Conservation (phyloP, 2,797 vertebrate genomes). For the Esox lucius region DNA sequence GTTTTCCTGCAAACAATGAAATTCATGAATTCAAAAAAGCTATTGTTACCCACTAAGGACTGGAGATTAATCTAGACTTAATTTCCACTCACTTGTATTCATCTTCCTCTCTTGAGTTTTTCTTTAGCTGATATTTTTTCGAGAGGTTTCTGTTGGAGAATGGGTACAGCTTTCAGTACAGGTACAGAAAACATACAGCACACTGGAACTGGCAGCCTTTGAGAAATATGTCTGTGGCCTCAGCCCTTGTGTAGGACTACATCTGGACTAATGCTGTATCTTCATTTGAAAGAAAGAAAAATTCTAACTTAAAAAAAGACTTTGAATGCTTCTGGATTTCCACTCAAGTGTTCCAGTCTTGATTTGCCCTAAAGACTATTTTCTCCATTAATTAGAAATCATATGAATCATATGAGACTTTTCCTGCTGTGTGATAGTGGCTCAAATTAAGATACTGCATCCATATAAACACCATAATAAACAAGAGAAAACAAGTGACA, state of each 20-base stretch:
- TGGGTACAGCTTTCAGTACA: not conserved
- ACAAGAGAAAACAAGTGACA: not conserved
- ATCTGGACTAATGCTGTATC: not conserved
- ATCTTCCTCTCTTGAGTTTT: conserved; percentile 92
- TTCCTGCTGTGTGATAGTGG: too few relatives aligned
- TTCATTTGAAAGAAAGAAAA: too few relatives aligned
- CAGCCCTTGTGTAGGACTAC: not conserved
- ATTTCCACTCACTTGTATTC: conserved; percentile 84
- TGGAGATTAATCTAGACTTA: not conserved
- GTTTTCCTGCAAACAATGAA: not conserved
- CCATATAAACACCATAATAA: not conserved
- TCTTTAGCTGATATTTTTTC: conserved; percentile 96
- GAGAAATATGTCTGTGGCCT: not conserved
- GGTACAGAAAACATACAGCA: not conserved
- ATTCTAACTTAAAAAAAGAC: too few relatives aligned
- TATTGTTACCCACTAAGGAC: not conserved
- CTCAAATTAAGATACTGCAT: too few relatives aligned
- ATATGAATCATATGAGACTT: too few relatives aligned
- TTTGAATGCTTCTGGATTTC: too few relatives aligned
- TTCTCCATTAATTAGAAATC: too few relatives aligned
- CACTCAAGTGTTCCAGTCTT: too few relatives aligned
- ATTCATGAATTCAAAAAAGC: not conserved
- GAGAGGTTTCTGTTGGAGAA: conserved; percentile 84
- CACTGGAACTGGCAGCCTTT: not conserved
- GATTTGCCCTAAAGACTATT: too few relatives aligned